Base-by-base conservation (phyloP, 1,140 invertebrate genomes). In the Hylaeus anthracinus region DNA sequence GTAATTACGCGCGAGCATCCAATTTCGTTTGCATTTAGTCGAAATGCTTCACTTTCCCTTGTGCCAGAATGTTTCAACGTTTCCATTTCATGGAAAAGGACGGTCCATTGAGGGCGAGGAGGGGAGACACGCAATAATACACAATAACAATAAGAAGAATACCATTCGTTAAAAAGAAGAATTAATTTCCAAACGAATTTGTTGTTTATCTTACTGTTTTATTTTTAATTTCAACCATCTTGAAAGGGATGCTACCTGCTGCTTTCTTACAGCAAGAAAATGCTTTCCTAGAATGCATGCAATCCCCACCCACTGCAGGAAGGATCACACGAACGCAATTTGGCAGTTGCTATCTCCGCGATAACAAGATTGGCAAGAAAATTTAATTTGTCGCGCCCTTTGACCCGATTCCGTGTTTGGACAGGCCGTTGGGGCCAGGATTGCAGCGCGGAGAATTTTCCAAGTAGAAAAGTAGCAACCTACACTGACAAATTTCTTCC, bases 1-100 rank as follows among this genome's bases (percentile, higher is more conserved):
- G 55, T 81, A 81, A 79, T 73, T 79, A 79, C 77, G 71, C 69
- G 77, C 70, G 61, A 71, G 67, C 76, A 63, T 78, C 76, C 67
- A 78, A 72, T 78, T 76, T 76, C 74, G 74, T 69, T 76, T 76
- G 53, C 64, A 64, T 53, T 45, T 37, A 45, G 37, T 43, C 63
- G 43, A 78, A 78, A 71, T 56, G 55, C 9, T n/a, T 41, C 45
- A 15, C 14, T 63, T 48, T 37, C 75, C 37, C 71, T 78, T 78
- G 67, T 15, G 12, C 39, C 2, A 1, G 45, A 51, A 63, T 61
- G 37, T 78, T 61, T 41, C 67, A 43, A 43, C 65, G 15, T 75
- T 78, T 71, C 26, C 65, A 41, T 37, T 37, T 1, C 0, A 0
- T 26, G 1, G 1, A n/a, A 10, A 37, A 5, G 2, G 39, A 45